Base-by-base conservation (phyloP, 64 coral and sea anemone genomes). In the Pocillopora damicornis region DNA sequence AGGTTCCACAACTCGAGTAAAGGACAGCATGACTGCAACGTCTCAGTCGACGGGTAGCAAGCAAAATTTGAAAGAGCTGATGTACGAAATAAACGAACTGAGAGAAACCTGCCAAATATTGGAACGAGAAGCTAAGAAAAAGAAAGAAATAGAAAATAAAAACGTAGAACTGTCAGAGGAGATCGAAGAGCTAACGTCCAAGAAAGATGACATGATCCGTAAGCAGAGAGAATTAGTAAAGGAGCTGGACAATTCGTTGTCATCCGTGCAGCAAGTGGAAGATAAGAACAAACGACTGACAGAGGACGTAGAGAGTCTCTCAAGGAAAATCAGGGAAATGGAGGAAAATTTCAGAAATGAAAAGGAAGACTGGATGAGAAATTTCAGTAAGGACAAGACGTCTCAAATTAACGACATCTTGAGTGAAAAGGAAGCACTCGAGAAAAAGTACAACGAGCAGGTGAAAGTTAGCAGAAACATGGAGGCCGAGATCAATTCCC, bases 241-340 rank as follows among this genome's bases (percentile, higher is more conserved):
- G 38, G 96, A 98, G 58, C 83, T 94, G 17, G 90, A 92, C 58
- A 90, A 87, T 36, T 87, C 92, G 26, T 77, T 90, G 22, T 86
- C 87, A 67, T 78, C 89, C 34, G 76, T 94, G 15, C 82, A 86
- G 56, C 87, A 78, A 42, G 26, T 90, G 11, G 87, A 90, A 63
- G 92, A 94, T 22, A 94, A 98, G 22, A 98, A 98, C 61, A 87
- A 90, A 59, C 72, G 87, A 73, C 64, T 98, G 36, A 75, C 81
- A 5, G 75, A 87, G 18, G 96, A 94, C 61, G 91, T 92, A 18
- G 89, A 92, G 35, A 93, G 73, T 61, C 75, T 90, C 75, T 93
- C 94, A 35, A 82, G 88, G 23, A 93, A 86, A 61, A 96, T 96
- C 38, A 83, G 94, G n/a, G 83, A 93, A 67, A 96, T 96, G 94